Base-by-base conservation (phyloP, 2,888 invertebrate species). In the Ectemnius cavifrons region DNA sequence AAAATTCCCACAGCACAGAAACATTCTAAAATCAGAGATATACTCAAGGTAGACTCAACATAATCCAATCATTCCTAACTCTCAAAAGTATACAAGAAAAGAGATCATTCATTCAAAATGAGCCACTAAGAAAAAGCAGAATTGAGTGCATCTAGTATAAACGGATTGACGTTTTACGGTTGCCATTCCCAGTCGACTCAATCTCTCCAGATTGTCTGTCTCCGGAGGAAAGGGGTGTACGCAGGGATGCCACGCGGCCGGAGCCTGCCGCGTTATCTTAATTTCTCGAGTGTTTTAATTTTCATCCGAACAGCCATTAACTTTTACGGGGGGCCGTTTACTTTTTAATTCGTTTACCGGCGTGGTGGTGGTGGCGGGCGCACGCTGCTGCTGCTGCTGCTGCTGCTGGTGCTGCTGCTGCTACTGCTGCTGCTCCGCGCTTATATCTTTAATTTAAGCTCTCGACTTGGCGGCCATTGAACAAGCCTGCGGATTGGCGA, bases 331-430 rank as follows among this genome's bases (percentile, higher is more conserved):
- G 77, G 85, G 88, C 86, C 87, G 88, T 89, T 89, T 89, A 88
- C 87, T 89, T 89, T 90, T 90, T 89, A 90, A 90, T 90, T 89
- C 89, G 89, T 89, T 90, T 87, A 87, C 85, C 87, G 85, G 63
- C 80, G 70, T 72, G 49, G 62, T 67, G 52, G 47, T 37, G 18
- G 62, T 67, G 52, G 47, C 64, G 46, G 59, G 58, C 52, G n/a
- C 28, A 8, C 28, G 27, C 49, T 49, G 47, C 63, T 27, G 16
- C 27, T 49, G 16, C 14, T 37, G 18, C 8, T 60, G 52, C 68
- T 64, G 68, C 2, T 23, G 23, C 2, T 37, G n/a, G n/a, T n/a
- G n/a, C n/a, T 60, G 52, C 68, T 64, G 68, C 2, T 23, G 23
- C 2, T 37, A 14, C 4, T 37, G 18, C 8, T 60, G 52, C 68